phyloP scores from a whole-genome alignment of 2,797 vertebrate genomes.

The Falco novaeseelandiae region DNA sequence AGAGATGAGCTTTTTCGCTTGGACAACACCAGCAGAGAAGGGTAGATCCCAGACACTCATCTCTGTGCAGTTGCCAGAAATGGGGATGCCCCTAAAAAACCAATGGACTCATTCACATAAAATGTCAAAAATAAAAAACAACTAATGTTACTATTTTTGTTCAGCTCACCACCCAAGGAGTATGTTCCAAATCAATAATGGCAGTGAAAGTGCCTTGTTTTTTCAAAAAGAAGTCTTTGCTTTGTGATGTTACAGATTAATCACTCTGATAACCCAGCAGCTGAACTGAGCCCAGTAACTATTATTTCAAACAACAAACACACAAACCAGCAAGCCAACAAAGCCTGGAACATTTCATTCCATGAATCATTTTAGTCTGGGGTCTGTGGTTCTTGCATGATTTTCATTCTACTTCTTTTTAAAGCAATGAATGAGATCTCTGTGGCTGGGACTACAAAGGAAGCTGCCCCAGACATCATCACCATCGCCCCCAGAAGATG shows the following conservation, averaged over 20 bases:
- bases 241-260: background rate
- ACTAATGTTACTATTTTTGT: background rate
- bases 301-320: slow-evolving; percentile 31
- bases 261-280: background rate
- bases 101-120: background rate
- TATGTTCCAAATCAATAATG: background rate
- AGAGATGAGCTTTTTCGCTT: background rate
- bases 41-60: background rate
- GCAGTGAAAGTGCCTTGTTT: background rate
- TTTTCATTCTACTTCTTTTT: slow-evolving; percentile 10
- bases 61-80: background rate
- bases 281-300: background rate
- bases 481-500: background rate
- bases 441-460: background rate
- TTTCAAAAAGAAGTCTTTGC: background rate
- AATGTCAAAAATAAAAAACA: background rate
- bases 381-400: background rate
- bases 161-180: background rate
- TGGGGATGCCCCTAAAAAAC: background rate
- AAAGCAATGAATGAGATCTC: background rate
- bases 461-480: background rate
- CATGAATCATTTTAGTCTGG: background rate
- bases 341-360: background rate
- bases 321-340: slow-evolving; percentile 6
- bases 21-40: background rate